Evolutionary conservation across 2,797 vertebrate species (phyloP).

Genomic region (Setipinna tenuifilis): DNA sequence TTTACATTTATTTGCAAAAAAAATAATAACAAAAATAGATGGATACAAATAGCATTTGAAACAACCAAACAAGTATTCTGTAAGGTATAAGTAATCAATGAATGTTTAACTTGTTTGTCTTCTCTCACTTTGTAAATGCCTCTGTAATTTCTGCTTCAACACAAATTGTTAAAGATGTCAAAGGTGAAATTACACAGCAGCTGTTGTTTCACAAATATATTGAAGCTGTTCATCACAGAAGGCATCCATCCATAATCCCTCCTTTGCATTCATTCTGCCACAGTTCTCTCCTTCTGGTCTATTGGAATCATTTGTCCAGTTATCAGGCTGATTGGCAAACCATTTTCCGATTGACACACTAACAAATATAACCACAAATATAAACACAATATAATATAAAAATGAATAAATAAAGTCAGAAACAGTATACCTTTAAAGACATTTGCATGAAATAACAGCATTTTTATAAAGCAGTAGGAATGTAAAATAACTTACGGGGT

Average conservation of each 20-base stretch:
- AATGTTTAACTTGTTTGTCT: no score
- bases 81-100: no score
- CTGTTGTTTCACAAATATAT: not conserved
- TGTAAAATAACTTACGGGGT: not conserved
- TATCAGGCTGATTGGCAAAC: not conserved
- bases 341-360: not conserved
- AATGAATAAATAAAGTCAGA: not conserved
- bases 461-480: not conserved
- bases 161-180: no score
- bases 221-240: not conserved
- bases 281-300: not conserved
- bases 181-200: not conserved
- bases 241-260: not conserved
- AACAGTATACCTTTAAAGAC: no score
- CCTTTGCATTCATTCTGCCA: not conserved
- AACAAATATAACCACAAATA: not conserved
- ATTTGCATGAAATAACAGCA: not conserved
- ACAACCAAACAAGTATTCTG: no score
- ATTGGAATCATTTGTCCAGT: not conserved
- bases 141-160: no score
- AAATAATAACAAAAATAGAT: no score
- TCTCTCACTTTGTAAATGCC: no score
- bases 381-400: not conserved
- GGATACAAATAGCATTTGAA: no score
- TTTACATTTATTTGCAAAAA: no score